These are phyloP conservation scores for Xestia sexstrigata DNA, from an alignment of 2,888 invertebrate species.

Conservation along the genomic window DNA sequence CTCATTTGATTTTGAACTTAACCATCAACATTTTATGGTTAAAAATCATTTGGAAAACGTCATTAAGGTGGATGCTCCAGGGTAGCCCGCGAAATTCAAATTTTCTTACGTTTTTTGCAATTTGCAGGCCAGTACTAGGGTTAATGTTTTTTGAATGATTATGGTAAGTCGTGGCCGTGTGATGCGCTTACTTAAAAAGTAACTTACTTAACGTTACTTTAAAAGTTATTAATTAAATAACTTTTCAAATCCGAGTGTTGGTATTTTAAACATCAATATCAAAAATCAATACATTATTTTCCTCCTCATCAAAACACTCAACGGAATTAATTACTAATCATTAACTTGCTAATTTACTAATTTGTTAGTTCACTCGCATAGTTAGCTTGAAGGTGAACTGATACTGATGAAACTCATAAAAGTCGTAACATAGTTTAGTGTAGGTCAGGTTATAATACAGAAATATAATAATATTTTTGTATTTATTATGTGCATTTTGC, in stretches of 20 bases:
- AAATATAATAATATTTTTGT: slow-evolving; percentile 18
- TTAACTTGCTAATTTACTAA: slow-evolving; percentile 30
- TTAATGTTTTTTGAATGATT: no score
- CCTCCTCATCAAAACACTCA: neutral
- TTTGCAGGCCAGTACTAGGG: no score
- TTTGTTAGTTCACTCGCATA: slow-evolving; percentile 27
- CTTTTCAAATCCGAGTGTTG: neutral
- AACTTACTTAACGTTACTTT: no score
- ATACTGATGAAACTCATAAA: slow-evolving; percentile 21
- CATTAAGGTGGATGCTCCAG: no score
- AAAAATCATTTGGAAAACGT: no score
- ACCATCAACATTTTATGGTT: no score
- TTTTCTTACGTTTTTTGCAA: no score
- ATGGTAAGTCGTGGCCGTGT: neutral
- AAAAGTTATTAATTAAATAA: no score
- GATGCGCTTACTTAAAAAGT: neutral
- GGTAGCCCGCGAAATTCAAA: no score
- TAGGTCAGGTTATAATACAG: slow-evolving; percentile 10
- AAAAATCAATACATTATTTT: neutral
- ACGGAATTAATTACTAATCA: slow-evolving; percentile 10
- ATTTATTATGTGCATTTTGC: slow-evolving; percentile 13
- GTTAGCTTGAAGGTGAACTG: slow-evolving; percentile 33
- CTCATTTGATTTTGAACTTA: no score
- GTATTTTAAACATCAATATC: neutral
- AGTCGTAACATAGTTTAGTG: neutral